Evolutionary conservation across 2,797 vertebrate species (phyloP), one percentile per base, ranked within the genome.

Genomic region (Notolepis coatsorum): DNA sequence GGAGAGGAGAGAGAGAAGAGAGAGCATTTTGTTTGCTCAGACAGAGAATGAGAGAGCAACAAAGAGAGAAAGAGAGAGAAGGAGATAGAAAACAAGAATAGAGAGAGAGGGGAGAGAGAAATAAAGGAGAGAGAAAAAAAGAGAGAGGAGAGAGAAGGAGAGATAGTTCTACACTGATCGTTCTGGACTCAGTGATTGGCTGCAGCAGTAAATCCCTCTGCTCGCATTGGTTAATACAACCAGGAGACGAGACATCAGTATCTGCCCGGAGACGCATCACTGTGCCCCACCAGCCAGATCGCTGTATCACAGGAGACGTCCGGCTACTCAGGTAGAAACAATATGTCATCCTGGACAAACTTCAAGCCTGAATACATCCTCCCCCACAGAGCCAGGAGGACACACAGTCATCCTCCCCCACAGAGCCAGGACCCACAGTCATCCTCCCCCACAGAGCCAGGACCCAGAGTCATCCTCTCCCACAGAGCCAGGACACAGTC

Each of bases 151-250:
- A 18, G 43, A 64, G 27, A 70, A 1, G 0, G 17, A 21, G 37
- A 57, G 25, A 45, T 51, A 37, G 55, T 37, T 60, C 28, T 37
- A 15, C 21, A 28, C 10, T 18, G 33, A 37, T 70, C 17, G 9
- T 43, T 56, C 24, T 50, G 61, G 49, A 67, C 62, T 56, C 35
- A 57, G 37, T 25, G 55, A 74, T 79, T 24, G 51, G 35, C 24
- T 55, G 45, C 51, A 10, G 20, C 20, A 2, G 27, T 33, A 9
- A 49, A 65, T 54, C 33, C 77, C 54, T n/a, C 50, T 28, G 61
- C 47, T 53, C 43, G n/a, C n/a, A n/a, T 51, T 13, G 27, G 60
- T 74, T 57, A 73, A 71, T n/a, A n/a, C n/a, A n/a, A n/a, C n/a
- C 39, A 72, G 42, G 28, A 61, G 42, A 66, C 50, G 35, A 43